phyloP scores from a whole-genome alignment of 2,888 invertebrate genomes.

The Idaea straminata region DNA sequence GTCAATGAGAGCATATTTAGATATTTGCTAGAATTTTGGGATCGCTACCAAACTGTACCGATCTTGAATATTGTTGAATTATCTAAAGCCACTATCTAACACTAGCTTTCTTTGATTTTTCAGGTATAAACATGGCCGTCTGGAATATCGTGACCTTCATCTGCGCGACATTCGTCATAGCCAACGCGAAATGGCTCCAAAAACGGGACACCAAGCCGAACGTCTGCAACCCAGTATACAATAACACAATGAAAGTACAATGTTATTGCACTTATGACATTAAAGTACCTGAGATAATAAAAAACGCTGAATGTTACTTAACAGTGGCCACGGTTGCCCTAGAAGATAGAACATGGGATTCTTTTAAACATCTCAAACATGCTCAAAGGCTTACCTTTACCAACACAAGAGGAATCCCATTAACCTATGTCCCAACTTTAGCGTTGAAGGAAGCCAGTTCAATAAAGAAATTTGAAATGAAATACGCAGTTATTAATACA shows the following conservation, averaged over 20 bases:
- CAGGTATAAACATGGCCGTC: slow-evolving; percentile 51
- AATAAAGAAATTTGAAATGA: slow-evolving; percentile 80
- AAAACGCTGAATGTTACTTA: slow-evolving; percentile 86
- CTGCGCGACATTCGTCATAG: slow-evolving; percentile 43
- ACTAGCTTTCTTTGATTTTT: slow-evolving; percentile 31
- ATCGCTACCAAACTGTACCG: too few relatives aligned
- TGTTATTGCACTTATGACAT: slow-evolving; percentile 56
- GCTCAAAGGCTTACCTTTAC: slow-evolving; percentile 83
- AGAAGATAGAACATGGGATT: slow-evolving; percentile 83
- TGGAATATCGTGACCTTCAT: slow-evolving; percentile 50
- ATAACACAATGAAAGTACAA: slow-evolving; percentile 55
- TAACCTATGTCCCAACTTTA: slow-evolving; percentile 84
- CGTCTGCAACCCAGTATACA: slow-evolving; percentile 56
- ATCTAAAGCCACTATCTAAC: not conserved
- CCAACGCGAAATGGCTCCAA: slow-evolving; percentile 49
- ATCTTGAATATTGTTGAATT: too few relatives aligned
- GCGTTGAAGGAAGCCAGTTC: slow-evolving; percentile 81
- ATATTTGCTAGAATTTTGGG: too few relatives aligned
- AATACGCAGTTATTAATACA: slow-evolving; percentile 84
- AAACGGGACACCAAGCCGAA: slow-evolving; percentile 47
- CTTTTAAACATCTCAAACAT: slow-evolving; percentile 82
- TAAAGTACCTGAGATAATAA: slow-evolving; percentile 54
- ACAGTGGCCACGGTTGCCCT: slow-evolving; percentile 78
- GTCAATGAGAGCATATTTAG: too few relatives aligned
- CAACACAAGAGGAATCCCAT: slow-evolving; percentile 81